Conservation (phyloP, 2,797 vertebrate genomes). For the Tinamus major region DNA sequence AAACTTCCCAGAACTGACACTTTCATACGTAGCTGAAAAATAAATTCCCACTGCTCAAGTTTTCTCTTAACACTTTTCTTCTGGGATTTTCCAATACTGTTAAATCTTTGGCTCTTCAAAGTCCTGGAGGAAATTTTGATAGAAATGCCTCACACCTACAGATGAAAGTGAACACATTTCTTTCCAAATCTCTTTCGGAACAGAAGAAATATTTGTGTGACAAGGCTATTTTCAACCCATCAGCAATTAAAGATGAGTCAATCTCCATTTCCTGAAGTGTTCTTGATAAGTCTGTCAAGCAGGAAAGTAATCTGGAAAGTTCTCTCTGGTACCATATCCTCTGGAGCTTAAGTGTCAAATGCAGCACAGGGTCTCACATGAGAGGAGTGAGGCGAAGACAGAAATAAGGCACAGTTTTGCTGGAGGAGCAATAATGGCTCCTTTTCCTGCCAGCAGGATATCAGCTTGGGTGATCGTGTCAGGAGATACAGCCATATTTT, state of each 20-base stretch:
- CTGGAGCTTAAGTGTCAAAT: background rate
- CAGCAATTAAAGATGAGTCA: slow-evolving; percentile 60
- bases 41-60: too few species aligned
- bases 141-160: background rate
- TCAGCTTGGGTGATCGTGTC: background rate
- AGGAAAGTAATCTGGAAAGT: slow-evolving; percentile 13
- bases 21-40: background rate
- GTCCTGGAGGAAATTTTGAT: background rate
- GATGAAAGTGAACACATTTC: slow-evolving; percentile 3
- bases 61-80: background rate
- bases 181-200: slow-evolving; percentile 14
- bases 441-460: background rate
- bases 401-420: background rate
- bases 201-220: slow-evolving; percentile 1
- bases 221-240: slow-evolving; percentile 52
- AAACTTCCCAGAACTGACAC: background rate
- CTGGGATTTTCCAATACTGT: background rate
- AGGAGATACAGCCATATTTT: background rate
- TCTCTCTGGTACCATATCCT: background rate
- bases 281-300: slow-evolving; percentile 30
- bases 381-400: background rate
- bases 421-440: background rate
- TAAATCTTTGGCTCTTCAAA: background rate
- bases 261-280: slow-evolving; percentile 30
- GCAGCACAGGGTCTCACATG: background rate